Conservation (phyloP, 2,888 invertebrate species). For the Pristionchus maxplancki region DNA sequence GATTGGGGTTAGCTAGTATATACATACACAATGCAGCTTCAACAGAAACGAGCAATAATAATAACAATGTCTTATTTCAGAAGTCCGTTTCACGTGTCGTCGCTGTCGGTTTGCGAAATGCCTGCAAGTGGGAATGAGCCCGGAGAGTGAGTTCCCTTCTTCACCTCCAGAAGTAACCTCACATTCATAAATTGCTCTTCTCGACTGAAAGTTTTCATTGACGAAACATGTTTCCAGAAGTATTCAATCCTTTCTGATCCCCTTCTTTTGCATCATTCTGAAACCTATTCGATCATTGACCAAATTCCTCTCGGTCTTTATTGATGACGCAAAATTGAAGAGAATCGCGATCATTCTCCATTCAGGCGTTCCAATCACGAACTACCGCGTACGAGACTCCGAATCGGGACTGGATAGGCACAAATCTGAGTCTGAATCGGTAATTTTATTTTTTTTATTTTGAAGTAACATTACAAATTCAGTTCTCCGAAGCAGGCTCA, state of each 20-base stretch:
- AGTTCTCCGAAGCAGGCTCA: slow-evolving; percentile 5
- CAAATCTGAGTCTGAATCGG: neutral
- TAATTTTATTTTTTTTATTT: neutral
- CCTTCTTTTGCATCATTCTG: neutral
- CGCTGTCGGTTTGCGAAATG: neutral
- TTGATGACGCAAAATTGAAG: neutral
- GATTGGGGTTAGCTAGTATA: neutral
- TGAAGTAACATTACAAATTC: neutral
- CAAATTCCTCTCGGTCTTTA: neutral
- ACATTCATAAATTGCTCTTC: too few species aligned
- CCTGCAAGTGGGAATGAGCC: slow-evolving; percentile 3
- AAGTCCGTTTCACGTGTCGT: slow-evolving; percentile 29
- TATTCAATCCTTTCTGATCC: neutral
- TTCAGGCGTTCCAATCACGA: neutral
- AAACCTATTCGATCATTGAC: neutral
- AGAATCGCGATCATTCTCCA: neutral
- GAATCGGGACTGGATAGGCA: neutral
- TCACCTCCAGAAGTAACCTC: too few species aligned
- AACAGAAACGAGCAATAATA: neutral
- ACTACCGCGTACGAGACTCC: neutral
- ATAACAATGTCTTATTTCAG: neutral
- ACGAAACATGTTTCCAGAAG: too few species aligned
- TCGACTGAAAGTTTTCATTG: too few species aligned
- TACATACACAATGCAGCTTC: neutral
- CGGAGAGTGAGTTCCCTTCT: neutral